A percentile compares a stretch with the other conserved stretches of the same genome.
Evolutionary conservation across 30 jellyfish, hydroid and myxozoan species (phyloP).

Genomic region (Haliclystus octoradiatus): DNA sequence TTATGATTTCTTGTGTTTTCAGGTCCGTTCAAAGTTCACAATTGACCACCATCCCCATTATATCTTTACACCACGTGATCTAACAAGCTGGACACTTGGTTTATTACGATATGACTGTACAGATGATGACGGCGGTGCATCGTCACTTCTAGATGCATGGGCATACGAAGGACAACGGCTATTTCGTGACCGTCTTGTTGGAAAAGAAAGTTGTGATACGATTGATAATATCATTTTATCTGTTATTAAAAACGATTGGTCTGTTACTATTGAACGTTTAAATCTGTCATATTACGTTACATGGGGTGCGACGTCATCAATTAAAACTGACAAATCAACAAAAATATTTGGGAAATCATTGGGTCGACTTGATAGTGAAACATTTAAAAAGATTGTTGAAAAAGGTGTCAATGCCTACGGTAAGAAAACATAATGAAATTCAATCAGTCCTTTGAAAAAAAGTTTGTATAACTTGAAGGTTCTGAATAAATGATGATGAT

Average conservation of each 20-base stretch:
- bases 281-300: slow-evolving; percentile 53
- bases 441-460: too few relatives aligned
- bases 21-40: slow-evolving; percentile 72
- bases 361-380: slow-evolving; percentile 54
- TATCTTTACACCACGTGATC: slow-evolving; percentile 87
- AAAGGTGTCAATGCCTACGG: slow-evolving; percentile 83
- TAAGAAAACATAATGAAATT: too few relatives aligned
- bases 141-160: slow-evolving; percentile 40
- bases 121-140: slow-evolving; percentile 50
- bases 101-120: slow-evolving; percentile 62
- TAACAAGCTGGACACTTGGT: slow-evolving; percentile 80
- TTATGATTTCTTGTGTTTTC: background rate
- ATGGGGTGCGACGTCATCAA: slow-evolving; percentile 77
- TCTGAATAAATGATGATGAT: too few relatives aligned
- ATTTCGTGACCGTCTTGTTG: slow-evolving; percentile 84
- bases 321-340: slow-evolving; percentile 43
- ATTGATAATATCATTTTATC: slow-evolving; percentile 59
- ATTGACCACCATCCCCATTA: slow-evolving; percentile 89
- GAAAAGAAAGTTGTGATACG: slow-evolving; percentile 62
- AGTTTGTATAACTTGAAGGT: too few relatives aligned
- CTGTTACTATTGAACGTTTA: slow-evolving; percentile 27
- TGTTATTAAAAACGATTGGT: slow-evolving; percentile 74
- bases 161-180: slow-evolving; percentile 70
- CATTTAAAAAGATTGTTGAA: slow-evolving; percentile 56
- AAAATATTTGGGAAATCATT: slow-evolving; percentile 76